phyloP scores from a whole-genome alignment of 2,797 vertebrate species.

The Poecilia gillii region DNA sequence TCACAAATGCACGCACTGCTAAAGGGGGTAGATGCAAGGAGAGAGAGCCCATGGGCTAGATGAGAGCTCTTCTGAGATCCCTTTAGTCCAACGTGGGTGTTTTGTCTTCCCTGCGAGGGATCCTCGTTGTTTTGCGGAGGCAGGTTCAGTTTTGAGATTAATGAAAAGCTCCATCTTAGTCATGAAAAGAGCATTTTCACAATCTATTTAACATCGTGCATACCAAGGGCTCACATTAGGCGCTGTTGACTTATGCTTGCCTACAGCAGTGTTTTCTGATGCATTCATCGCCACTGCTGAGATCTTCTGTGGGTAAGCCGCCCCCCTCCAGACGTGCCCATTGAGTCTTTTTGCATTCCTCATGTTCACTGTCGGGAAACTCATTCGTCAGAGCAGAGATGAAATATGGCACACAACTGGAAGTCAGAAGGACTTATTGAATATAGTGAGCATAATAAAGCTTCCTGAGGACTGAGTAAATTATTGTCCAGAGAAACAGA shows the following conservation, averaged over 20 bases:
- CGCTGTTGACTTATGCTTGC: slow-evolving; percentile 75
- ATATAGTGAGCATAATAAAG: slow-evolving; percentile 46
- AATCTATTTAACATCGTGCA: slow-evolving; percentile 81
- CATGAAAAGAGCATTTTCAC: slow-evolving; percentile 81
- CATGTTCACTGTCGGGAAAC: slow-evolving; percentile 66
- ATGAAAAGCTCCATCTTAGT: slow-evolving; percentile 84
- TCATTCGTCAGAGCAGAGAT: slow-evolving; percentile 58
- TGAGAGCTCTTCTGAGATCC: slow-evolving; percentile 73
- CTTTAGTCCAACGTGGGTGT: slow-evolving; percentile 78
- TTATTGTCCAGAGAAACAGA: slow-evolving; percentile 43
- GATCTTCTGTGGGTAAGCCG: slow-evolving; percentile 72
- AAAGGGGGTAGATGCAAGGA: slow-evolving; percentile 55
- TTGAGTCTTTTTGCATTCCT: slow-evolving; percentile 72
- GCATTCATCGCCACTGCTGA: slow-evolving; percentile 74
- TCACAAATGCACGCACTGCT: slow-evolving; percentile 44
- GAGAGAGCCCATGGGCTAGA: slow-evolving; percentile 63
- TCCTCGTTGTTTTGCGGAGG: slow-evolving; percentile 81
- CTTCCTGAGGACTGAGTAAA: slow-evolving; percentile 40
- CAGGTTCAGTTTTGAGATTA: slow-evolving; percentile 81
- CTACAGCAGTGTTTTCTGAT: slow-evolving; percentile 74
- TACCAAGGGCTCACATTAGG: slow-evolving; percentile 77
- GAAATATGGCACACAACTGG: slow-evolving; percentile 67
- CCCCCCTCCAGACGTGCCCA: slow-evolving; percentile 62
- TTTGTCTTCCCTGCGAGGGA: slow-evolving; percentile 79
- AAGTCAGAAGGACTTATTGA: slow-evolving; percentile 65